phyloP scores from a whole-genome alignment of 1,140 invertebrate genomes.

The Nasonia giraulti region DNA sequence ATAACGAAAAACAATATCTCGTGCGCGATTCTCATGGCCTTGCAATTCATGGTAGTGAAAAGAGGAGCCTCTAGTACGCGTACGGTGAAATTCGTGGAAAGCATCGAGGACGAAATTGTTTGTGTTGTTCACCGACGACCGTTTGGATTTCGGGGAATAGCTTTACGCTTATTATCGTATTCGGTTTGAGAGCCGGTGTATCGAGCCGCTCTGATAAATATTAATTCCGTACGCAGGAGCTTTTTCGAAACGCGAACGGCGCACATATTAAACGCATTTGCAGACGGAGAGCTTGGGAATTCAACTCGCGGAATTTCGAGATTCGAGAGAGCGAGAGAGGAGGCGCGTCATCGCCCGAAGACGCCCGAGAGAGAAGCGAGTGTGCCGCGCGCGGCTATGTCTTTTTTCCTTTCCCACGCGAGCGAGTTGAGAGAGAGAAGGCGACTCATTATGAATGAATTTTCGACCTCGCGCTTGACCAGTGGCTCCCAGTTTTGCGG shows the following conservation, averaged over 20 bases:
- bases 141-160: neutral
- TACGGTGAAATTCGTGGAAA: neutral
- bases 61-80: constrained; percentile 20
- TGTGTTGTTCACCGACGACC: neutral
- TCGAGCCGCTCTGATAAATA: constrained; percentile 18
- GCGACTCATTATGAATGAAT: constrained; percentile 66
- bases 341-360: constrained; percentile 24
- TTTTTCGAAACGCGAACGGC: neutral
- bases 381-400: neutral
- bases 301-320: constrained; percentile 46
- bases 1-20: constrained; percentile 44
- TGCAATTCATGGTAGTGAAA: constrained; percentile 40
- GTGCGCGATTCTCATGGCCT: constrained; percentile 32
- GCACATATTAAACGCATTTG: constrained; percentile 11
- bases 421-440: constrained; percentile 31
- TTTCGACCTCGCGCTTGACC: constrained; percentile 57
- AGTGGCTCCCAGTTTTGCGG: constrained; percentile 49
- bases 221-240: constrained; percentile 8
- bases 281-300: constrained; percentile 34
- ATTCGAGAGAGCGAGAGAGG: constrained; percentile 18
- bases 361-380: constrained; percentile 21
- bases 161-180: neutral
- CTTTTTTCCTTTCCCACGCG: constrained; percentile 50
- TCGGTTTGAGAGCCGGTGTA: neutral
- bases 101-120: neutral